Evolutionary conservation across 2,797 vertebrate genomes (phyloP).

Genomic region (Crocidura indochinensis): DNA sequence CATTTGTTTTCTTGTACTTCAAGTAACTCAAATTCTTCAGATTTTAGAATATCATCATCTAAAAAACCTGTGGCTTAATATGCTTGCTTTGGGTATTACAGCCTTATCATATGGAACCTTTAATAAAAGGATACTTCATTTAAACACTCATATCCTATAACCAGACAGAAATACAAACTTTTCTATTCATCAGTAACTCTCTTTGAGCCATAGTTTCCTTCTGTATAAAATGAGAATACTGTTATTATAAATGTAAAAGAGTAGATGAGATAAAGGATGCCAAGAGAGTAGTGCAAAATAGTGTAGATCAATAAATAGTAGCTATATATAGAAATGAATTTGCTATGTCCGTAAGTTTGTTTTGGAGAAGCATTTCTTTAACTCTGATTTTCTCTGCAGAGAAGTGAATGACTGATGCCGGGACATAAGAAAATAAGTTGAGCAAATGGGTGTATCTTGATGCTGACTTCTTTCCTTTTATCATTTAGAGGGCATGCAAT

Average conservation of each 20-base stretch:
- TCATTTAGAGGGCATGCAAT: neutral
- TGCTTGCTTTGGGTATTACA: neutral
- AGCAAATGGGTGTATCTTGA: neutral
- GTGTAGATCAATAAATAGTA: constrained; percentile 8
- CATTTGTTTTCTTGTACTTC: constrained; percentile 36
- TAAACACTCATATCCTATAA: constrained; percentile 36
- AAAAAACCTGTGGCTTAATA: constrained; percentile 55
- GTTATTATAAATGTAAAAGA: neutral
- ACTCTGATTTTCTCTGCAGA: neutral
- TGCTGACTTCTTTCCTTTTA: constrained; percentile 39
- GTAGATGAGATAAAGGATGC: neutral
- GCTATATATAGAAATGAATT: constrained; percentile 42
- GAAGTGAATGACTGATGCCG: constrained; percentile 14
- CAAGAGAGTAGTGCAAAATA: neutral
- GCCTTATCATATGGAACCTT: neutral
- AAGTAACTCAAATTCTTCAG: constrained; percentile 38
- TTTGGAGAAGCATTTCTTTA: constrained; percentile 29
- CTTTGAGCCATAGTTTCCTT: neutral
- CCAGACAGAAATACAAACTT: constrained; percentile 13
- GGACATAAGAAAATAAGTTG: constrained; percentile 1
- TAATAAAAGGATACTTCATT: constrained; percentile 22
- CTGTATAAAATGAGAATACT: constrained; percentile 12
- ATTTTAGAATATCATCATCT: neutral
- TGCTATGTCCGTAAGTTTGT: constrained; percentile 46
- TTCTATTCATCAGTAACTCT: constrained; percentile 1